Evolutionary conservation across 2,797 vertebrate species (phyloP).

Genomic region (Coregonus suidteri): DNA sequence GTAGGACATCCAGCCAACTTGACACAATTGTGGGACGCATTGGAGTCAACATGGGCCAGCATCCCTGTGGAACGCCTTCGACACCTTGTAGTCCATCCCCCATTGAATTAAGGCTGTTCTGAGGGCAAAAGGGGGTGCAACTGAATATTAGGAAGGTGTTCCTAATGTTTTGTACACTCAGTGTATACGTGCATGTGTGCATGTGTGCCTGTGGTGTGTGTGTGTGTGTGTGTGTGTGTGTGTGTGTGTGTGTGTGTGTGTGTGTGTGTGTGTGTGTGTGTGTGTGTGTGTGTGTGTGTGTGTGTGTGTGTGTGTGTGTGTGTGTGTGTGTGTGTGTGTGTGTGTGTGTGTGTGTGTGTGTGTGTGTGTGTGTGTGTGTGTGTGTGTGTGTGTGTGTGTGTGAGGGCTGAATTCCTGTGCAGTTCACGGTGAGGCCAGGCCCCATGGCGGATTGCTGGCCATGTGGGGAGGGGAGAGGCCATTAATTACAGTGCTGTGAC

Average conservation of each 20-base stretch:
- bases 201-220: slow-evolving; percentile 17
- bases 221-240: slow-evolving; percentile 29
- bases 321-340: slow-evolving; percentile 39
- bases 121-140: no score
- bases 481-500: slow-evolving; percentile 83
- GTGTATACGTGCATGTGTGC: not conserved
- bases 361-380: slow-evolving; percentile 26
- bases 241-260: slow-evolving; percentile 22
- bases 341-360: slow-evolving; percentile 41
- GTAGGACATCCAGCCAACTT: no score
- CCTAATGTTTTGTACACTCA: no score
- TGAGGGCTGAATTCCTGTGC: slow-evolving; percentile 72
- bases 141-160: no score
- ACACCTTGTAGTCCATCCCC: no score
- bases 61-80: no score
- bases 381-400: slow-evolving; percentile 44
- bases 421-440: slow-evolving; percentile 80
- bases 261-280: slow-evolving; percentile 52
- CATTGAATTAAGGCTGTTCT: no score
- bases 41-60: no score
- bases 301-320: slow-evolving; percentile 46
- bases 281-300: slow-evolving; percentile 19
- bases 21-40: no score
- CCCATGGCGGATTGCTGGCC: slow-evolving; percentile 70
- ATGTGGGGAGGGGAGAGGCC: slow-evolving; percentile 66